Percentiles rank a stretch among this genome's conserved stretches.
These are phyloP conservation scores for Physocephala rufipes DNA, from an alignment of 2,888 invertebrate genomes.

Conservation along the genomic window DNA sequence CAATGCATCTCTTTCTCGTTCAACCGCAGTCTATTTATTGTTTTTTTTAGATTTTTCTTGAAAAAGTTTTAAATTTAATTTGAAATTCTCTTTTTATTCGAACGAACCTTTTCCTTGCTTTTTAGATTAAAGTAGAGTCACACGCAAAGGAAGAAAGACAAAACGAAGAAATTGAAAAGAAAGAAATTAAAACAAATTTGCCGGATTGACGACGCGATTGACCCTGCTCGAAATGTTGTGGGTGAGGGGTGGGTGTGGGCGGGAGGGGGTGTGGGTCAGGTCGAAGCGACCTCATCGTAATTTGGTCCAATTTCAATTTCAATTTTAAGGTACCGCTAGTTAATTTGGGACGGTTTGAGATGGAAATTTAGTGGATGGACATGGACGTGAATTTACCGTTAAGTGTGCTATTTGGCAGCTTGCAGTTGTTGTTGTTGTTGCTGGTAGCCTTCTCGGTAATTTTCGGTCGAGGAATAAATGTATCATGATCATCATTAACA, in stretches of 20 bases:
- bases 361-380: constrained; percentile 53
- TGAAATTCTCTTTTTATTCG: constrained; percentile 29
- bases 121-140: constrained; percentile 37
- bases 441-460: constrained; percentile 29
- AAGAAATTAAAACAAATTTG: constrained; percentile 65
- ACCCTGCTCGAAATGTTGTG: too few species aligned
- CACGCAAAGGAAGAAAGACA: constrained; percentile 42
- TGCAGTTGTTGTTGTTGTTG: constrained; percentile 41
- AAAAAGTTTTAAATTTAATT: constrained; percentile 58
- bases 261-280: too few species aligned
- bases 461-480: constrained; percentile 21
- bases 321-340: constrained; percentile 39
- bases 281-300: not conserved
- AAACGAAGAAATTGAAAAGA: constrained; percentile 63
- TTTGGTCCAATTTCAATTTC: constrained; percentile 56
- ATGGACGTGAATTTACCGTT: constrained; percentile 54
- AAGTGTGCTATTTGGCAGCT: constrained; percentile 41
- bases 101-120: not conserved
- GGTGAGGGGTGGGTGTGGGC: too few species aligned
- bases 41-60: too few species aligned
- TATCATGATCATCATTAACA: too few species aligned
- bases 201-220: constrained; percentile 43
- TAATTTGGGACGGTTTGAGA: constrained; percentile 47
- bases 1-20: constrained; percentile 44
- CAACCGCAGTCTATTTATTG: constrained; percentile 29